A percentile compares a stretch with the other conserved stretches of the same genome.
Conservation (phyloP, 2,113 vertebrate genomes). For the Pomatorhinus ruficollis region DNA sequence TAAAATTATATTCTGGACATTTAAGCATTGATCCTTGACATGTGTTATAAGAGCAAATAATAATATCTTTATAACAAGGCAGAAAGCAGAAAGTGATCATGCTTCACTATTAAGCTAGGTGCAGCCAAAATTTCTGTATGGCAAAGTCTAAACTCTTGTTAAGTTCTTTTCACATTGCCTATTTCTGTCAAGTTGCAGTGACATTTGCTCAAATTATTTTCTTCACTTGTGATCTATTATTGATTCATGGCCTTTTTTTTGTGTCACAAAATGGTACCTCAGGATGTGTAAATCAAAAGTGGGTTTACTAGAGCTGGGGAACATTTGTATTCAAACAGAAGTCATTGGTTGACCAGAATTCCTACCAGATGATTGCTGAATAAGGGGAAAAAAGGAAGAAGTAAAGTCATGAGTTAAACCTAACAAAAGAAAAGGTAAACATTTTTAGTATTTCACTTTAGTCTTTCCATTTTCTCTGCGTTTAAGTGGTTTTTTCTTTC, state of each 20-base stretch:
- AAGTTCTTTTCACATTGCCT: not conserved
- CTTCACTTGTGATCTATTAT: not conserved
- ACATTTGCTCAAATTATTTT: not conserved
- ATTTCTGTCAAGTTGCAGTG: not conserved
- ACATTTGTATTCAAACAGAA: not conserved
- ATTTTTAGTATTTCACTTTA: not conserved
- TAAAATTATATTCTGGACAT: not conserved
- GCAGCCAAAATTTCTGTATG: not conserved
- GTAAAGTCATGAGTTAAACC: not conserved
- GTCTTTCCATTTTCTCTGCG: not conserved
- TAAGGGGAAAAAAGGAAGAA: not conserved
- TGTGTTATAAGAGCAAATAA: not conserved
- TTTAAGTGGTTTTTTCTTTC: not conserved
- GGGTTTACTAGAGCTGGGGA: not conserved
- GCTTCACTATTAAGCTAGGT: not conserved
- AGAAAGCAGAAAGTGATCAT: not conserved
- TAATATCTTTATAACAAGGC: not conserved
- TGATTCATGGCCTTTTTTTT: not conserved
- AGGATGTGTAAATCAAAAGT: not conserved
- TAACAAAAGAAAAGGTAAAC: not conserved
- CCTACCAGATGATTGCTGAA: not conserved
- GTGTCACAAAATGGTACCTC: not conserved
- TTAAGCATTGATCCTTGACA: not conserved
- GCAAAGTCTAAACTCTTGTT: not conserved
- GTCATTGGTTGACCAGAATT: not conserved